These are phyloP conservation scores for Phaethon lepturus DNA, from an alignment of 2,113 vertebrate genomes.

Conservation along the genomic window DNA sequence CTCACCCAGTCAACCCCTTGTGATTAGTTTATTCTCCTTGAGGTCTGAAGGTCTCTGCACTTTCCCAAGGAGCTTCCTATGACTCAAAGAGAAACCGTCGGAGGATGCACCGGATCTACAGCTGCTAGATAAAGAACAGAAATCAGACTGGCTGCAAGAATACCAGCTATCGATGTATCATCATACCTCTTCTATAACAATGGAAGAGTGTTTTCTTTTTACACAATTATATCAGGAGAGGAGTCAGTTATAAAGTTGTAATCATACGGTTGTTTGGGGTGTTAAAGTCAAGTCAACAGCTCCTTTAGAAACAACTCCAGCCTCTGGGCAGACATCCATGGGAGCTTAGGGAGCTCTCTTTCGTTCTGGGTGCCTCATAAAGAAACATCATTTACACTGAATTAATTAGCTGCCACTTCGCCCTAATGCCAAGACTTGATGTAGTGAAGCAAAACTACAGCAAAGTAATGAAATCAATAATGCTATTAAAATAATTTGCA, in stretches of 20 bases:
- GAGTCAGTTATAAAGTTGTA: background rate
- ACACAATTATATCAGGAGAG: background rate
- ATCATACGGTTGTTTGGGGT: background rate
- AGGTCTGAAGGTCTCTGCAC: background rate
- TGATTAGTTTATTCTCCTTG: background rate
- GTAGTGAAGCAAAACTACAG: background rate
- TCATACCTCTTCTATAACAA: background rate
- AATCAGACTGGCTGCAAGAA: background rate
- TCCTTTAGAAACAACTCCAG: background rate
- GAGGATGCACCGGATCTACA: background rate
- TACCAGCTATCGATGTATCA: background rate
- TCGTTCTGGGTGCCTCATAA: background rate
- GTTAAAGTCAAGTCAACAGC: background rate
- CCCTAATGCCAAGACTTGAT: background rate
- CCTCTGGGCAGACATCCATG: background rate
- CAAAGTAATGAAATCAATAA: constrained; percentile 4
- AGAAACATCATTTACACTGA: background rate
- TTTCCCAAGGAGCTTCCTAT: background rate
- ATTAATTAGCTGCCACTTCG: background rate
- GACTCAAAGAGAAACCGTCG: background rate
- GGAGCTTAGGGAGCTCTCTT: background rate
- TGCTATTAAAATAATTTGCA: background rate
- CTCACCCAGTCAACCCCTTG: background rate
- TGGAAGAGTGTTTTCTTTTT: background rate
- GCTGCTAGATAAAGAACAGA: background rate